Evolutionary conservation across 2,797 vertebrate species (phyloP).

Genomic region (Benthosema pterotum): DNA sequence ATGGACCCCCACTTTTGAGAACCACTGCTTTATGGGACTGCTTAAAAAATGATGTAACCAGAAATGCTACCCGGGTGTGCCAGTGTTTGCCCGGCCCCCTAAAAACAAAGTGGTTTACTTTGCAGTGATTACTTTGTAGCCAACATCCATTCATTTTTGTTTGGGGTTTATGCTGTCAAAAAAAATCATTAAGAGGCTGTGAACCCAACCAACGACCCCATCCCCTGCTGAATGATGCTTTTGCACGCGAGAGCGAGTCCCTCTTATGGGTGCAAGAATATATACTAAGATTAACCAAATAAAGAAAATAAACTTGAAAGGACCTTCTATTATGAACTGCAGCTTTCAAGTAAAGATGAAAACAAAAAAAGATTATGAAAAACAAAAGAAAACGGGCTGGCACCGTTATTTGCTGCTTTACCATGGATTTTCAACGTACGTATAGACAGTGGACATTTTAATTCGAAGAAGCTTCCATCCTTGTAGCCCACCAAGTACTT

Average conservation of each 20-base stretch:
- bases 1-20: too few relatives aligned
- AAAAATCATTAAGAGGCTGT: constrained; percentile 32
- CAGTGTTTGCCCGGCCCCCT: constrained; percentile 27
- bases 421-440: constrained; percentile 42
- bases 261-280: constrained; percentile 32
- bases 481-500: constrained; percentile 49
- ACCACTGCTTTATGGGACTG: too few relatives aligned
- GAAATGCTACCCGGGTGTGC: constrained; percentile 35
- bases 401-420: constrained; percentile 63
- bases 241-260: constrained; percentile 32
- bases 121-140: constrained; percentile 41
- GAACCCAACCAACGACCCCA: constrained; percentile 25
- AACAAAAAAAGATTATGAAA: constrained; percentile 1
- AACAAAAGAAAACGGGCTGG: constrained; percentile 62
- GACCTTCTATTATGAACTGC: constrained; percentile 18
- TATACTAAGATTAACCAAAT: constrained; percentile 52
- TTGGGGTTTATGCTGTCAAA: constrained; percentile 41
- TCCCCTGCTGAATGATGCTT: constrained; percentile 35
- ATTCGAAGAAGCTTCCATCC: constrained; percentile 37
- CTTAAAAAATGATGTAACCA: constrained; percentile 19
- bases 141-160: constrained; percentile 33
- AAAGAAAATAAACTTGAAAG: constrained; percentile 37
- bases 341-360: constrained; percentile 14
- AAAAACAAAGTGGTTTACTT: constrained; percentile 45
- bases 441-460: constrained; percentile 33